Base-by-base conservation (phyloP, 2,888 invertebrate genomes). In the Drosophila robusta region DNA sequence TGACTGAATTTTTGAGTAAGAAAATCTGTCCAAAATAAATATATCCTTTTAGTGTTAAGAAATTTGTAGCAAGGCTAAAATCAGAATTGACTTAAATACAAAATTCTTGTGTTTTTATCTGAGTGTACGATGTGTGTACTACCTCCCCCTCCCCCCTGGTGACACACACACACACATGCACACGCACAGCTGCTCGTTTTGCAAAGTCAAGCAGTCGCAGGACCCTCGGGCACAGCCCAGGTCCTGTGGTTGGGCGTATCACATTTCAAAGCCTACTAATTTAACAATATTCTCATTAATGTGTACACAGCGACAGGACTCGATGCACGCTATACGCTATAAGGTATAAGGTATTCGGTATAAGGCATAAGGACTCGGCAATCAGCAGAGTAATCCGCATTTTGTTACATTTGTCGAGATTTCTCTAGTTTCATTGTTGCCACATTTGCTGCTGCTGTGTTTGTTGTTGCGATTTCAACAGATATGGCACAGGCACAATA, bases 221-320 rank as follows among this genome's bases (percentile, higher is more conserved):
- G 50, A 52, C 75, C 76, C 61, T 81, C 64, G 44, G 36, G 38
- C 50, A 11, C n/a, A 29, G 22, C 47, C 44, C 54, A 34, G 9
- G 46, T 50, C 61, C 68, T 89, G 86, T 88, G 89, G 87, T 89
- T 74, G 89, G 89, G 87, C 89, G 86, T 90, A 90, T 90, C 91
- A 83, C 90, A 91, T 90, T 90, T 90, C 90, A 90, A 89, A 91
- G 89, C 85, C 91, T 80, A 83, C 90, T 90, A 91, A 90, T 90
- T 90, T 90, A 91, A 90, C 90, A 91, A 90, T 90, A 91, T 91
- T 90, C 91, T 90, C 91, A 91, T 90, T 90, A 90, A 90, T 91
- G 88, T 82, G 80, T 88, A 70, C 89, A 87, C 84, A 83, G 85
- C 71, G 68, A 55, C 44, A 69, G 58, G 69, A 69, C 54, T 41